Evolutionary conservation across 2,113 vertebrate species (phyloP), one percentile per base, ranked within the genome.

Genomic region (Pseudopodoces humilis): DNA sequence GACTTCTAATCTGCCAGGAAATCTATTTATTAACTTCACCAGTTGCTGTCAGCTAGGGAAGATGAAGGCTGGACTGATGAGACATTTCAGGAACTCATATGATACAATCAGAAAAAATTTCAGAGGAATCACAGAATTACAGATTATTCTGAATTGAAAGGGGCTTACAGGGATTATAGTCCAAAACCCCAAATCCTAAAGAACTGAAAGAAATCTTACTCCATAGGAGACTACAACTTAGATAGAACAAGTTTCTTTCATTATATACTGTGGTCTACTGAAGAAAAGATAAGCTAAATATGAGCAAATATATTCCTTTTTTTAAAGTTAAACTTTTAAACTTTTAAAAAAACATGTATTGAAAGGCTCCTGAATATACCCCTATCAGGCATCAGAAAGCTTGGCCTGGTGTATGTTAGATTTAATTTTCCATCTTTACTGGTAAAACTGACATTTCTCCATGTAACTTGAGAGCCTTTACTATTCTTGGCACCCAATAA

Each of bases 351-450:
- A 94, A 90, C 55, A 59, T 20, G 67, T 87, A 85, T 92, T 95
- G 89, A 96, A 87, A 88, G 13, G 30, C 12, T 85, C 64, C 91
- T 93, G 67, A 89, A 74, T 93, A 89, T 63, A 59, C 55, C 35
- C 86, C 67, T 95, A 92, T 94, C 91, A 94, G 30, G 71, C 88
- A 78, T n/a, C 10, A 90, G 63, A 94, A 95, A 88, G 43, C 64
- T 83, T 91, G 75, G 70, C 71, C 59, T 1, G 3, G 20, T 43
- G 39, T 37, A 88, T 2, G 0, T 83, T 92, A 70, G 87, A 95
- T 92, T 95, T 94, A 9, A 91, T 89, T 95, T 95, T 97, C 84
- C 91, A 88, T 95, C 82, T 95, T 90, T 83, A 70, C 59, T 74
- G 75, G 63, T 94, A 89, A 87, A 94, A 95, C 67, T 77, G 91